A percentile compares a stretch with the other conserved stretches of the same genome.
Conservation (phyloP, 2,888 invertebrate species). For the Flexamia atlantica region DNA sequence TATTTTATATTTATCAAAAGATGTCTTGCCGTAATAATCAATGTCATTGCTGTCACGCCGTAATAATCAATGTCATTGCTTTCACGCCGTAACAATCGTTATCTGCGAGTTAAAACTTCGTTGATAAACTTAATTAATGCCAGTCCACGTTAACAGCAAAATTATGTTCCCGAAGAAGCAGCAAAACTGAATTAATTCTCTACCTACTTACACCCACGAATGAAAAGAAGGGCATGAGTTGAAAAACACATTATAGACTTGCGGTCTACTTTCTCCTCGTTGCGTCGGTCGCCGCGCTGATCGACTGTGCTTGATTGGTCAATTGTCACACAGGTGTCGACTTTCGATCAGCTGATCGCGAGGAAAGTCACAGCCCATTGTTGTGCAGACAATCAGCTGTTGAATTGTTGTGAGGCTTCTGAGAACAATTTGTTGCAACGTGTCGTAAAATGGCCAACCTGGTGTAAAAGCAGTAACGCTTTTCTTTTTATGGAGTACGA, state of each 20-base stretch:
- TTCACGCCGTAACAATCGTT: too few relatives aligned
- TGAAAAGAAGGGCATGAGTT: conserved; percentile 16
- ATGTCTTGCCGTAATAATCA: too few relatives aligned
- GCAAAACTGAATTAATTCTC: not conserved
- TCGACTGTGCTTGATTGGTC: conserved; percentile 36
- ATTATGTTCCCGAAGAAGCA: too few relatives aligned
- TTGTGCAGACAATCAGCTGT: conserved; percentile 22
- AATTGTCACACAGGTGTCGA: conserved; percentile 33
- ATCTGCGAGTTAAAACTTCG: too few relatives aligned
- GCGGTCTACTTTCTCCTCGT: conserved; percentile 7
- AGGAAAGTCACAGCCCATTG: conserved; percentile 24
- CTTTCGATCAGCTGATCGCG: conserved; percentile 36
- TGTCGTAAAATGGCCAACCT: not conserved
- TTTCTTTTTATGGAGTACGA: too few relatives aligned
- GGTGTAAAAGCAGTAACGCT: not conserved
- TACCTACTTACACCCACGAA: not conserved
- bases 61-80: too few relatives aligned
- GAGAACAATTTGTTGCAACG: not conserved
- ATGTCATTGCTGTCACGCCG: too few relatives aligned
- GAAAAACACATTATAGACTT: conserved; percentile 8
- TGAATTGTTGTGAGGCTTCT: conserved; percentile 14
- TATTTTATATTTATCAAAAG: too few relatives aligned
- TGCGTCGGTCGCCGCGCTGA: not conserved
- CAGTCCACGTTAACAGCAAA: too few relatives aligned
- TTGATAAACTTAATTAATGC: too few relatives aligned